These are phyloP conservation scores for Microchirus variegatus DNA, from an alignment of 2,797 vertebrate species.

Conservation along the genomic window DNA sequence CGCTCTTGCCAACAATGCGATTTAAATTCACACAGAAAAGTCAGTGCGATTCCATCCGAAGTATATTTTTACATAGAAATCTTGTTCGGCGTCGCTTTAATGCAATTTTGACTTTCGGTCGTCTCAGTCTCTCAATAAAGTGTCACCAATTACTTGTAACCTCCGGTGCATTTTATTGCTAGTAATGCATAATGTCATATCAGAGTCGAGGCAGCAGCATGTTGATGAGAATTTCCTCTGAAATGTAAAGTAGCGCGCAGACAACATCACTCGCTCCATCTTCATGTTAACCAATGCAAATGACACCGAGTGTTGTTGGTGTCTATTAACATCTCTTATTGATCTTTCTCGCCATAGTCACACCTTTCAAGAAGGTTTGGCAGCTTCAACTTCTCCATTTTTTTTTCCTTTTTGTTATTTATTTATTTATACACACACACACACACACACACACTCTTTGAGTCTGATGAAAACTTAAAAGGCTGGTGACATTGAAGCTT, in stretches of 20 bases:
- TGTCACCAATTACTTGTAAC: conserved; percentile 23
- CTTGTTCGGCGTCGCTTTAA: neutral
- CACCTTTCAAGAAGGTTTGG: conserved; percentile 20
- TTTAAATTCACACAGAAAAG: neutral
- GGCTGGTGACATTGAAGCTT: conserved; percentile 77
- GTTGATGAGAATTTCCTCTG: conserved; percentile 31
- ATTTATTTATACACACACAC: conserved; percentile 23
- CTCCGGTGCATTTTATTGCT: conserved; percentile 9
- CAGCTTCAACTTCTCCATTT: conserved; percentile 24
- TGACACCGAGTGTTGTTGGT: conserved; percentile 14
- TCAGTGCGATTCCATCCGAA: conserved; percentile 8
- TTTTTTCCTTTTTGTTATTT: conserved; percentile 10
- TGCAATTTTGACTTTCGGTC: conserved; percentile 17
- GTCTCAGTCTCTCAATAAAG: conserved; percentile 19
- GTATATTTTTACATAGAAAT: neutral
- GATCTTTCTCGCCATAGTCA: conserved; percentile 3
- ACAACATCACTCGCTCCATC: conserved; percentile 17
- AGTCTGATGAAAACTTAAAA: conserved; percentile 65
- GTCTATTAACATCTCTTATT: conserved; percentile 12
- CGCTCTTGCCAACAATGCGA: neutral
- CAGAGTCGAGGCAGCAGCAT: conserved; percentile 18
- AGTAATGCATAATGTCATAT: conserved; percentile 28
- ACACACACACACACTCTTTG: conserved; percentile 14
- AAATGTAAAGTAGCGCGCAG: conserved; percentile 33
- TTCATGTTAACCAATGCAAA: conserved; percentile 43